Evolutionary conservation across 1,140 invertebrate species (phyloP), one percentile per base, ranked within the genome.

Genomic region (Paraescarpia echinospica): DNA sequence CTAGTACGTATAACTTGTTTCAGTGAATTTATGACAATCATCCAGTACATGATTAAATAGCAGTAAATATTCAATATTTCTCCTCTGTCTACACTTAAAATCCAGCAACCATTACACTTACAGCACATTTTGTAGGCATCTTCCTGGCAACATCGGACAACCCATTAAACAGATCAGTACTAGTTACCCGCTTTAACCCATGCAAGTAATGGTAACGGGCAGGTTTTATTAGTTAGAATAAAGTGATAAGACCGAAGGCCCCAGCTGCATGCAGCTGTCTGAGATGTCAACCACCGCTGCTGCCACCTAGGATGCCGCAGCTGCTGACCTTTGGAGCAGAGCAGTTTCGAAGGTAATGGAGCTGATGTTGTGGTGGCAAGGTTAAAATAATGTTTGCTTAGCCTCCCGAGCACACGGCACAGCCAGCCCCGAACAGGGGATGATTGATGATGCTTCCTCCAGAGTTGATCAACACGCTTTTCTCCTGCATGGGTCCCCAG

Each of bases 311-410:
- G 59, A 77, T 77, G 59, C 59, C 22, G 59, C 59, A 77, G 59
- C 59, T 77, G 59, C 18, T 31, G 59, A 77, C 59, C 59, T 77
- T 77, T 77, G 59, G 59, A 77, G 18, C 59, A 27, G 18, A 27
- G 59, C 59, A 6, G 27, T 27, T 6, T 2, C 8, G 59, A 18
- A 77, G 59, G 59, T 77, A 77, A 77, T 77, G 59, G 59, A 77
- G 59, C 59, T 77, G 59, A 77, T 77, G 59, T 77, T 77, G 59
- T 77, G 59, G 59, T 77, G 59, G 59, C 59, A 77, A 77, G 59
- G 59, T 77, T 77, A 77, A 77, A 77, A 77, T 77, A 77, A 77
- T 77, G 59, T 77, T 77, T 77, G 59, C 59, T 77, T 77, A 14
- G 59, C 59, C 59, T 77, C 59, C 59, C 59, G 0, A 8, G 48